Conservation (phyloP, 2,888 invertebrate species). For the Pogonocherus hispidulus region DNA sequence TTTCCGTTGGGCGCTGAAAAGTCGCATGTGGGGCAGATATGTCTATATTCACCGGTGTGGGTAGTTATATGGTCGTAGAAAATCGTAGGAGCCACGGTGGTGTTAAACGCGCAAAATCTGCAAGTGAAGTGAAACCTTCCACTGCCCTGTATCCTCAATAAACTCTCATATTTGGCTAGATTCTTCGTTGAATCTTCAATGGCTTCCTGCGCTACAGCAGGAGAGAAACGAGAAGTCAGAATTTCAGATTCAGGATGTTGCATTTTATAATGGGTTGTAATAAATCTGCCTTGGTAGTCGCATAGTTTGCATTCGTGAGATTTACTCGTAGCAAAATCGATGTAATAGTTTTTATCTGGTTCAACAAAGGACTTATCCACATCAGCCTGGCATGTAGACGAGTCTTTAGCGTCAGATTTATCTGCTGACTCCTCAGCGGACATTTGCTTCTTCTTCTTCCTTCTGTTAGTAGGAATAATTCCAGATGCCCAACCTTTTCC, state of each 20-base stretch:
- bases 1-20: conserved; percentile 57
- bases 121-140: conserved; percentile 58
- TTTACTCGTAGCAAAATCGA: conserved; percentile 45
- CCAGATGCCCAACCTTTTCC: conserved; percentile 65
- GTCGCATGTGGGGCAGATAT: conserved; percentile 75
- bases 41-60: conserved; percentile 86
- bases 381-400: conserved; percentile 26
- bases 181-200: conserved; percentile 68
- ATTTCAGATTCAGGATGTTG: conserved; percentile 77
- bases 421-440: conserved; percentile 3
- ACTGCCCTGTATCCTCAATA: conserved; percentile 20
- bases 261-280: conserved; percentile 78
- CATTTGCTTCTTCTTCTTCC: conserved; percentile 40
- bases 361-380: conserved; percentile 47
- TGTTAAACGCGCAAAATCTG: conserved; percentile 62
- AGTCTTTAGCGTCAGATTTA: neutral
- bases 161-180: conserved; percentile 50
- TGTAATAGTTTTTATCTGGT: conserved; percentile 55
- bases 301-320: conserved; percentile 74
- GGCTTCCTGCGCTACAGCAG: conserved; percentile 71
- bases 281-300: conserved; percentile 72
- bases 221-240: conserved; percentile 74
- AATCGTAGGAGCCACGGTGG: conserved; percentile 54
- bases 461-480: conserved; percentile 45
- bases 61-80: conserved; percentile 82